phyloP scores from a whole-genome alignment of 2,888 invertebrate species.

The Trimorus sp. region DNA sequence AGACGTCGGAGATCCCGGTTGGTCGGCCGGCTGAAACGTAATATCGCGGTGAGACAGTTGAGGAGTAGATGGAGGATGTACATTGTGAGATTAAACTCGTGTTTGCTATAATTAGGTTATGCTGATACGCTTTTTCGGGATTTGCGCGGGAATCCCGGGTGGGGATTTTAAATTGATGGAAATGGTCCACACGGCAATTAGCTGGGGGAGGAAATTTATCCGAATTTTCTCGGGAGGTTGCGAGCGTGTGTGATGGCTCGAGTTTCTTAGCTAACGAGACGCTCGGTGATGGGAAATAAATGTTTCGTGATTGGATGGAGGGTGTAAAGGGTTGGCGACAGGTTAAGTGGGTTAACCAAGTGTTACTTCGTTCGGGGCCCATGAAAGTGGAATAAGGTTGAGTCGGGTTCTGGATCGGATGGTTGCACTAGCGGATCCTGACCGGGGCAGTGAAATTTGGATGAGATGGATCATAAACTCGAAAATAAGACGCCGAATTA shows the following conservation, averaged over 20 bases:
- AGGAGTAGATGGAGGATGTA: constrained; percentile 19
- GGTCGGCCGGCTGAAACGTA: constrained; percentile 8
- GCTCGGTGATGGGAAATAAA: too few species aligned
- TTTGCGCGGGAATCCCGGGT: not conserved
- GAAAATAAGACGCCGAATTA: constrained; percentile 41
- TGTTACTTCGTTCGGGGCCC: not conserved
- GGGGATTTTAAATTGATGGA: too few species aligned
- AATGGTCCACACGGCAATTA: too few species aligned
- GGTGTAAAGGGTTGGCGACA: not conserved
- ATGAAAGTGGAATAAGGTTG: constrained; percentile 22
- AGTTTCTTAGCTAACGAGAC: too few species aligned
- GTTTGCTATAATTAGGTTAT: constrained; percentile 36
- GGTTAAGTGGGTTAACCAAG: constrained; percentile 1
- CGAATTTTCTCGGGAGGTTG: too few species aligned
- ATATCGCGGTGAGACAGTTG: constrained; percentile 20
- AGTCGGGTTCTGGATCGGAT: constrained; percentile 14
- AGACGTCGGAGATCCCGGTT: constrained; percentile 13
- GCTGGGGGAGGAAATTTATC: too few species aligned
- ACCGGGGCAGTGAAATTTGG: constrained; percentile 24
- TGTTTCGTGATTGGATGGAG: not conserved
- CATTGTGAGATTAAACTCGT: constrained; percentile 27
- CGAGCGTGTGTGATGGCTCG: too few species aligned
- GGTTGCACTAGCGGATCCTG: not conserved
- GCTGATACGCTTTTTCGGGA: constrained; percentile 10
- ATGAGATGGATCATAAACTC: constrained; percentile 35